Conservation (phyloP, 1,140 invertebrate species). For the Pemphigus obesinymphae region DNA sequence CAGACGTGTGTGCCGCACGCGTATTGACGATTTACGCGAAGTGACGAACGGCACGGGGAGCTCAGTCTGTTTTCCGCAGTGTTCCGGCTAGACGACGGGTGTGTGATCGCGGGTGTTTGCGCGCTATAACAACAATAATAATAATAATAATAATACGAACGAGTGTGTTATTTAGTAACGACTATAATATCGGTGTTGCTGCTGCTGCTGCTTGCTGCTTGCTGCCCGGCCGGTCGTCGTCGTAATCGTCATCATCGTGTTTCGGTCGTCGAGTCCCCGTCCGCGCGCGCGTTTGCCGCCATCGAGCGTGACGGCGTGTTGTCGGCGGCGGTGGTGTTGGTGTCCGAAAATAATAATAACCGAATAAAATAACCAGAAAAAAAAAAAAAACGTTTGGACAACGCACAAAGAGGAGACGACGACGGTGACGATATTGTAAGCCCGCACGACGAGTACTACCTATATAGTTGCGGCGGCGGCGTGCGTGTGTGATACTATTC, state of each 20-base stretch:
- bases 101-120: constrained; percentile 15
- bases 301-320: constrained; percentile 2
- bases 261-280: constrained; percentile 16
- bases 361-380: neutral
- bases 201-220: too few species aligned
- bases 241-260: neutral
- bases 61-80: constrained; percentile 22
- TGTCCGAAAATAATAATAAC: neutral
- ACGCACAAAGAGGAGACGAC: too few species aligned
- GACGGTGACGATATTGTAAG: neutral
- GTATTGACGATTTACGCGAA: too few species aligned
- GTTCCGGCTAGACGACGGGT: constrained; percentile 23
- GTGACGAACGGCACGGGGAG: neutral
- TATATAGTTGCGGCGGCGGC: neutral
- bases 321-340: neutral
- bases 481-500: neutral
- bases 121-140: neutral
- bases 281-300: neutral
- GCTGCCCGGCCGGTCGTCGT: neutral
- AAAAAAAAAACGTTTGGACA: too few species aligned
- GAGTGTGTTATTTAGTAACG: too few species aligned
- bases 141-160: too few species aligned
- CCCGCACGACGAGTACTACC: neutral
- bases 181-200: neutral
- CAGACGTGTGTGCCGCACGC: neutral